These are phyloP conservation scores for Allacma fusca DNA, from an alignment of 2,888 invertebrate species.

Conservation along the genomic window DNA sequence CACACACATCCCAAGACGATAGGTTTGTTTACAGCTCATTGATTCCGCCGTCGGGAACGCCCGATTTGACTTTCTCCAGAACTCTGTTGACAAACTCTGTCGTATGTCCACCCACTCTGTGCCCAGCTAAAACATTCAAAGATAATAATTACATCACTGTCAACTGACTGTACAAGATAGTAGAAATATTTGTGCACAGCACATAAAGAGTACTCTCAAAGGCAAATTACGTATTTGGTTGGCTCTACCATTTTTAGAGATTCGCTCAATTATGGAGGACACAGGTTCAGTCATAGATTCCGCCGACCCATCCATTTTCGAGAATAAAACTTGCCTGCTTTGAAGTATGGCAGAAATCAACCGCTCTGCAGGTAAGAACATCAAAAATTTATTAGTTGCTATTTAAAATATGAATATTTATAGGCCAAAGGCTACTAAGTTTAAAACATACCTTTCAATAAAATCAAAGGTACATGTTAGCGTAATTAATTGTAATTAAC, in stretches of 20 bases:
- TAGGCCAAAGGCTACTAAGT: too few relatives aligned
- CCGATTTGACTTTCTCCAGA: slow-evolving; percentile 83
- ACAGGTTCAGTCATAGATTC: slow-evolving; percentile 72
- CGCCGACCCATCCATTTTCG: slow-evolving; percentile 71
- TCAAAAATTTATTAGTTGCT: too few relatives aligned
- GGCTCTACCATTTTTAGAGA: slow-evolving; percentile 70
- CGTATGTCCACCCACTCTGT: slow-evolving; percentile 87
- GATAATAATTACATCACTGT: too few relatives aligned
- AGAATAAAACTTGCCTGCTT: slow-evolving; percentile 76
- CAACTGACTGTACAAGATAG: not conserved
- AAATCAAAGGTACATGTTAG: too few relatives aligned
- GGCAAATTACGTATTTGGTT: not conserved
- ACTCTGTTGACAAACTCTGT: slow-evolving; percentile 94
- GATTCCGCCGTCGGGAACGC: slow-evolving; percentile 79
- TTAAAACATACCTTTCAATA: too few relatives aligned
- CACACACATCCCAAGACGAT: not conserved
- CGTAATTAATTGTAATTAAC: too few relatives aligned
- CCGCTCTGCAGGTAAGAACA: slow-evolving; percentile 73
- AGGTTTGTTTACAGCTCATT: slow-evolving; percentile 71
- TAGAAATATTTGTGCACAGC: not conserved
- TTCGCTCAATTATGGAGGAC: slow-evolving; percentile 75
- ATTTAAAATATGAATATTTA: too few relatives aligned
- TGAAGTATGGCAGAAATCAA: slow-evolving; percentile 80
- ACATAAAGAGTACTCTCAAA: not conserved
- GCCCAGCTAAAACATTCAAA: slow-evolving; percentile 66